Base-by-base conservation (phyloP, 1,140 invertebrate species). In the Eriocheir sinensis region DNA sequence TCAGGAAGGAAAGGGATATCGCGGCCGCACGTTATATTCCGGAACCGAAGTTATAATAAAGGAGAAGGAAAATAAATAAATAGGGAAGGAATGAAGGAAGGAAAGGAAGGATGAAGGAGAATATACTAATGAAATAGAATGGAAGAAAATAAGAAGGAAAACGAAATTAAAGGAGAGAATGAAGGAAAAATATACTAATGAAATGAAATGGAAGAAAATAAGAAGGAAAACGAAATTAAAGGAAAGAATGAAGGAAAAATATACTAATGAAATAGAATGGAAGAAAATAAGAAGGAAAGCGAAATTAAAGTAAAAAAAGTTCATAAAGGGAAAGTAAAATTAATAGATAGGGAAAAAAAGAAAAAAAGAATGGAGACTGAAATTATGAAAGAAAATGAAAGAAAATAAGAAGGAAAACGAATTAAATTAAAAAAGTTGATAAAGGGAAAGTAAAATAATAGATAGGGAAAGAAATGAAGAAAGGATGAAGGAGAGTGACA, bases 41-140 rank as follows among this genome's bases (percentile, higher is more conserved):
- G 60, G n/a, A 72, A 72, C 60, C 12, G 60, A 15, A 72, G n/a
- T 15, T 15, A 15, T 15, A n/a, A 72, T 15, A n/a, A 72, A n/a
- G n/a, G n/a, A n/a, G 60, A n/a, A 72, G n/a, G 60, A n/a, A 72
- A 72, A 72, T 72, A 72, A 72, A 72, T 15, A n/a, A 72, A 72
- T 72, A 72, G 60, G 60, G 60, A 72, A 72, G 12, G n/a, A 15
- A n/a, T 15, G 60, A n/a, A 15, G n/a, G 12, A 15, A 30, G 4
- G 80, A 8, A 81, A 81, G n/a, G 4, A 81, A 81, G 4, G 27
- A 30, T n/a, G 8, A 36, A 30, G 4, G 27, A 27, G 27, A 36
- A 81, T 4, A 36, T 27, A 81, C 8, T 4, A 81, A 36, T n/a
- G 34, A 27, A 81, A n/a, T 30, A n/a, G 40, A 34, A 34, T 34